phyloP scores from a whole-genome alignment of 2,888 invertebrate species.

The Dugesia japonica region DNA sequence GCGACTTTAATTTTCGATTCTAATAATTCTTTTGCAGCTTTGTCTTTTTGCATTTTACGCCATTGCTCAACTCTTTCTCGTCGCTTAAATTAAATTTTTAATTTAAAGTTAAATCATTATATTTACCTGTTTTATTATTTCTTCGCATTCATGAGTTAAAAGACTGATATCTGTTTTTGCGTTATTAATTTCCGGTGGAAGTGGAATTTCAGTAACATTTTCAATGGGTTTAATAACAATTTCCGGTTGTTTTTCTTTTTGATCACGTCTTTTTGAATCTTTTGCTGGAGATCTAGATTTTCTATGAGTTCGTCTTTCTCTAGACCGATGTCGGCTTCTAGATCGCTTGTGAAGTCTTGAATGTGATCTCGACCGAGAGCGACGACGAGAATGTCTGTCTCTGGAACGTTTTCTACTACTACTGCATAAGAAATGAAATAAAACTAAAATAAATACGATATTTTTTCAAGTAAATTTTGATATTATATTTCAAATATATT shows the following conservation, averaged over 20 bases:
- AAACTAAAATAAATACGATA: background rate
- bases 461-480: background rate
- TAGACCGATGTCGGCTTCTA: background rate
- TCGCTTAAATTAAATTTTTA: slow-evolving; percentile 46
- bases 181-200: too few species aligned
- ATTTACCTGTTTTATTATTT: background rate
- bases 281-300: background rate
- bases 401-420: background rate
- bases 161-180: background rate
- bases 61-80: slow-evolving; percentile 84
- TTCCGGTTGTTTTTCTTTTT: background rate
- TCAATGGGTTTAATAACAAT: too few species aligned
- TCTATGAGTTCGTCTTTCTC: background rate
- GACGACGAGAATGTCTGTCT: background rate
- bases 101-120: too few species aligned
- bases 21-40: slow-evolving; percentile 50
- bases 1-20: slow-evolving; percentile 35
- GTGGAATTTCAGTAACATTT: too few species aligned
- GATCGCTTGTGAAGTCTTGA: background rate
- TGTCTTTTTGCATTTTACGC: slow-evolving; percentile 71
- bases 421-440: background rate
- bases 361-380: background rate
- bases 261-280: background rate
- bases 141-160: background rate
- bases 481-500: background rate